Conservation (phyloP, 2,797 vertebrate species). For the Cottoperca gobio region DNA sequence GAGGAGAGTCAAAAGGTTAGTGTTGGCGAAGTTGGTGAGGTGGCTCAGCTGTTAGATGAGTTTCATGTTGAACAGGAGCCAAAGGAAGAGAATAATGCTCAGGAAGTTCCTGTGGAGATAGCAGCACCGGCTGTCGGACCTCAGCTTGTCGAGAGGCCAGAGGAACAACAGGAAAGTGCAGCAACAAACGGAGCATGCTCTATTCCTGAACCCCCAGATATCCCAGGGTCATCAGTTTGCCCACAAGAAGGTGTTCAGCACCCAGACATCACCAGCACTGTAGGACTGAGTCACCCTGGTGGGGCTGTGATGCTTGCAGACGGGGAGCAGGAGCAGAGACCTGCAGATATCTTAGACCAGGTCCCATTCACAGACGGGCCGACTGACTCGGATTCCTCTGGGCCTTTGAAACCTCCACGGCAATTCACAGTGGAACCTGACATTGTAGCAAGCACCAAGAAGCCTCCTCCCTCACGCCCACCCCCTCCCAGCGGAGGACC, state of each 20-base stretch:
- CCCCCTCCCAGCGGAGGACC: conserved; percentile 90
- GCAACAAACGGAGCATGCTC: conserved; percentile 56
- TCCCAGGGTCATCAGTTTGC: conserved; percentile 38
- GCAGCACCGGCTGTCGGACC: conserved; percentile 51
- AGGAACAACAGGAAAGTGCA: conserved; percentile 71
- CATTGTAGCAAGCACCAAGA: conserved; percentile 99
- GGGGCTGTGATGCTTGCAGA: conserved; percentile 56
- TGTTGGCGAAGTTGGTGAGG: conserved; percentile 78
- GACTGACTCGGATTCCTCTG: conserved; percentile 79
- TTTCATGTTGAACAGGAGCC: conserved; percentile 60
- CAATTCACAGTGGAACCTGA: conserved; percentile 94
- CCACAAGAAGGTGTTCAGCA: conserved; percentile 73
- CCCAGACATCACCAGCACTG: conserved; percentile 84
- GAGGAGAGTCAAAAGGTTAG: conserved; percentile 93
- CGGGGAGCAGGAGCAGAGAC: conserved; percentile 70
- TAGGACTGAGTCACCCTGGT: conserved; percentile 61
- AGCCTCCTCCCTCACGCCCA: conserved; percentile 91
- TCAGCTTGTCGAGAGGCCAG: conserved; percentile 63
- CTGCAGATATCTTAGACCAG: conserved; percentile 85
- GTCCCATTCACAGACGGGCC: conserved; percentile 78
- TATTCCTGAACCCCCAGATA: conserved; percentile 45
- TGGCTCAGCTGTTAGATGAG: conserved; percentile 83
- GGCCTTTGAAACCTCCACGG: conserved; percentile 91
- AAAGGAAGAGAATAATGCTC: conserved; percentile 54
- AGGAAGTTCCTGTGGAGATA: conserved; percentile 54